These are phyloP conservation scores for Aldrovandia affinis DNA, from an alignment of 2,797 vertebrate species.

Conservation along the genomic window DNA sequence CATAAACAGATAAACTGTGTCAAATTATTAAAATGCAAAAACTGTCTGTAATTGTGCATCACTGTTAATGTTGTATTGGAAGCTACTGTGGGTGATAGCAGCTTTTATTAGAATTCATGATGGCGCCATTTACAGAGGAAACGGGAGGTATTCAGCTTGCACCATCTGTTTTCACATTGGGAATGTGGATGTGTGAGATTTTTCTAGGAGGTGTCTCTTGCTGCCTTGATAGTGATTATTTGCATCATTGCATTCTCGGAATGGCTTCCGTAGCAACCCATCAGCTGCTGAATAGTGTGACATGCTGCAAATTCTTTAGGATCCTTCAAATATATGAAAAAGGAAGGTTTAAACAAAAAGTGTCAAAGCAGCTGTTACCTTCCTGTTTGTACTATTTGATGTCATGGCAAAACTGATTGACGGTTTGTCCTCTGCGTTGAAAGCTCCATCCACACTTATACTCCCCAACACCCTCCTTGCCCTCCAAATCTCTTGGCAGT, in stretches of 20 bases:
- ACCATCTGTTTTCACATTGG: neutral
- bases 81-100: neutral
- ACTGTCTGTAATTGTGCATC: neutral
- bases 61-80: neutral
- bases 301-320: neutral
- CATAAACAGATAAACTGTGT: neutral
- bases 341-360: neutral
- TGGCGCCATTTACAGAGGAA: neutral
- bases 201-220: neutral
- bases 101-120: neutral
- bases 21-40: neutral
- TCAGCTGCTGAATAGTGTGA: neutral
- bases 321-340: neutral
- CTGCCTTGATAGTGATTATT: neutral
- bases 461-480: neutral
- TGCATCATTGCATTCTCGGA: neutral
- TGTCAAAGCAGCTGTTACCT: neutral
- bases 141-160: neutral
- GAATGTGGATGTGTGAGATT: neutral
- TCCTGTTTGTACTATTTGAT: neutral
- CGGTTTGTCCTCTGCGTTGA: neutral
- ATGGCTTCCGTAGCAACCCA: slow-evolving; percentile 1
- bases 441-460: too few relatives aligned
- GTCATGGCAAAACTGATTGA: neutral
- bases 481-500: too few relatives aligned